Conservation (phyloP, 2,113 vertebrate genomes). For the Lycocorax pyrrhopterus region DNA sequence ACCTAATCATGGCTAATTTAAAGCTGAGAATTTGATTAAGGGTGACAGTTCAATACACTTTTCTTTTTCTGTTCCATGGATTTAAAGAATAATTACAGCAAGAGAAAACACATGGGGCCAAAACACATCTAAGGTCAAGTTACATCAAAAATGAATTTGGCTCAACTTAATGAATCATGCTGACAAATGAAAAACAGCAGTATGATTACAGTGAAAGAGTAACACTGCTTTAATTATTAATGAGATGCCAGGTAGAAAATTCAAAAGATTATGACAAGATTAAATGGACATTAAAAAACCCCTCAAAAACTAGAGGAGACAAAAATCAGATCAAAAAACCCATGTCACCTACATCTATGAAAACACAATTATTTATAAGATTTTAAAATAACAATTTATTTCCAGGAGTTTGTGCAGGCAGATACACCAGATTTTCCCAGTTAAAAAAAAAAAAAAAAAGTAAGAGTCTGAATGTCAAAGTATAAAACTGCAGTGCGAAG, state of each 20-base stretch:
- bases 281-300: background rate
- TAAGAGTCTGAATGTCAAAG: background rate
- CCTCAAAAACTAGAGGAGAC: background rate
- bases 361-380: background rate
- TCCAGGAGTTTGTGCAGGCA: background rate
- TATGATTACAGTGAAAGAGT: background rate
- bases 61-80: constrained; percentile 5
- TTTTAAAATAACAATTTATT: background rate
- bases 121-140: constrained; percentile 45
- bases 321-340: background rate
- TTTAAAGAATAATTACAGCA: constrained; percentile 40
- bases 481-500: background rate
- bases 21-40: constrained; percentile 50
- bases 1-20: constrained; percentile 49
- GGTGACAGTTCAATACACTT: constrained; percentile 38
- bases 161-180: constrained; percentile 44
- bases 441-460: too few species aligned
- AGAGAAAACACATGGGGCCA: constrained; percentile 51
- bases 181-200: constrained; percentile 53
- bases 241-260: background rate
- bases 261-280: background rate
- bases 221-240: background rate
- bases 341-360: background rate
- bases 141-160: constrained; percentile 45
- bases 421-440: background rate